These are phyloP conservation scores for Pituophis catenifer DNA, from an alignment of 2,113 vertebrate genomes.

Conservation along the genomic window DNA sequence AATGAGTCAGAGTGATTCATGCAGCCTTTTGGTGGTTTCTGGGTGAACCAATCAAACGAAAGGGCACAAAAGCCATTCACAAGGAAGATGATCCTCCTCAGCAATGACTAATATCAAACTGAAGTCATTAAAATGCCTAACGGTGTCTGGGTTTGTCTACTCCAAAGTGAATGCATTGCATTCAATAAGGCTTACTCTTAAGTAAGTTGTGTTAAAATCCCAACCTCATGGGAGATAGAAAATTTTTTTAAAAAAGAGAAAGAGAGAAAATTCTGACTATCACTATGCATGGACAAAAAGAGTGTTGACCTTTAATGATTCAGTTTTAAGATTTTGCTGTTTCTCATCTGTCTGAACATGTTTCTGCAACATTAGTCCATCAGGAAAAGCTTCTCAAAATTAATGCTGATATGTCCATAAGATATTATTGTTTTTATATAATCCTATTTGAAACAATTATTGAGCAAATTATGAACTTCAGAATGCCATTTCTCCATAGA, in stretches of 20 bases:
- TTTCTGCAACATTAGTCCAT: neutral
- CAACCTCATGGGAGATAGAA: neutral
- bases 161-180: neutral
- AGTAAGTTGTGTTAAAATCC: neutral
- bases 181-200: neutral
- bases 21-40: conserved; percentile 49
- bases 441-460: neutral
- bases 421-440: neutral
- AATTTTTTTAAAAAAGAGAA: conserved; percentile 31
- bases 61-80: conserved; percentile 57
- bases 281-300: neutral
- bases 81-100: conserved; percentile 35
- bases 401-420: neutral
- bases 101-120: conserved; percentile 42
- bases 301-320: neutral
- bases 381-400: neutral
- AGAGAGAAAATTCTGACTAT: neutral
- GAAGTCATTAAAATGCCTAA: conserved; percentile 30
- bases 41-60: conserved; percentile 56
- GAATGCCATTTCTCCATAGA: neutral
- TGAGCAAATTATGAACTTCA: neutral
- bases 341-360: neutral
- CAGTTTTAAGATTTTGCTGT: neutral
- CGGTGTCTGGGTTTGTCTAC: neutral
- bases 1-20: conserved; percentile 66